These are phyloP conservation scores for Larimichthys polyactis DNA, from an alignment of 2,113 vertebrate genomes.

Conservation along the genomic window DNA sequence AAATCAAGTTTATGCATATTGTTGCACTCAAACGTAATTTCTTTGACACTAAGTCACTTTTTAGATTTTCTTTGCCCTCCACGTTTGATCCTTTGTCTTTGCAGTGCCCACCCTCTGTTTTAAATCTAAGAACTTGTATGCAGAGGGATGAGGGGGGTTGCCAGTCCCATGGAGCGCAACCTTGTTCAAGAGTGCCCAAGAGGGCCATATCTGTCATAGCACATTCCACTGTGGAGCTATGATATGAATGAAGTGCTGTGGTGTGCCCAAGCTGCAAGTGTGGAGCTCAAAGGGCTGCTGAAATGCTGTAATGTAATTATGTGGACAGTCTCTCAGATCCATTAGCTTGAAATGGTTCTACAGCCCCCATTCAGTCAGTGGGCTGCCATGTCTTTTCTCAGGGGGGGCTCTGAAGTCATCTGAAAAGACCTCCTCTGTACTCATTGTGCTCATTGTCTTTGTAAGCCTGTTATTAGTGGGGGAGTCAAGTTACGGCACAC, in stretches of 20 bases:
- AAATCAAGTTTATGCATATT: conserved; percentile 7
- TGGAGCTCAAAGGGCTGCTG: conserved; percentile 72
- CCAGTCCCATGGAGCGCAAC: conserved; percentile 64
- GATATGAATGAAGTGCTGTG: conserved; percentile 78
- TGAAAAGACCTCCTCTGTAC: conserved; percentile 83
- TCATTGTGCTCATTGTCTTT: conserved; percentile 86
- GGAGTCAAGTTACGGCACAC: conserved; percentile 80
- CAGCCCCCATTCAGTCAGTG: conserved; percentile 74
- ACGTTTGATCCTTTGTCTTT: conserved; percentile 79
- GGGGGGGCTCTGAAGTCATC: conserved; percentile 76
- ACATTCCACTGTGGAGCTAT: conserved; percentile 72
- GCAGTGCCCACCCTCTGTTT: conserved; percentile 68
- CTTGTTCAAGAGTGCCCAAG: conserved; percentile 62
- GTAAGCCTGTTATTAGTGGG: conserved; percentile 81
- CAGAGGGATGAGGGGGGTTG: conserved; percentile 54
- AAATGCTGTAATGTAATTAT: conserved; percentile 84
- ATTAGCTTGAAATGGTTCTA: conserved; percentile 75
- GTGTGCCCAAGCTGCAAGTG: conserved; percentile 60
- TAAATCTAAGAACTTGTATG: conserved; percentile 59
- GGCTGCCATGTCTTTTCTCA: conserved; percentile 73
- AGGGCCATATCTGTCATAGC: conserved; percentile 80
- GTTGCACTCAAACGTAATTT: conserved; percentile 32
- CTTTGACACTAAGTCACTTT: conserved; percentile 66
- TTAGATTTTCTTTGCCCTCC: conserved; percentile 54
- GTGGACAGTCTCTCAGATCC: conserved; percentile 80